These are phyloP conservation scores for Globia sparganii DNA, from an alignment of 2,888 invertebrate species.

Conservation along the genomic window DNA sequence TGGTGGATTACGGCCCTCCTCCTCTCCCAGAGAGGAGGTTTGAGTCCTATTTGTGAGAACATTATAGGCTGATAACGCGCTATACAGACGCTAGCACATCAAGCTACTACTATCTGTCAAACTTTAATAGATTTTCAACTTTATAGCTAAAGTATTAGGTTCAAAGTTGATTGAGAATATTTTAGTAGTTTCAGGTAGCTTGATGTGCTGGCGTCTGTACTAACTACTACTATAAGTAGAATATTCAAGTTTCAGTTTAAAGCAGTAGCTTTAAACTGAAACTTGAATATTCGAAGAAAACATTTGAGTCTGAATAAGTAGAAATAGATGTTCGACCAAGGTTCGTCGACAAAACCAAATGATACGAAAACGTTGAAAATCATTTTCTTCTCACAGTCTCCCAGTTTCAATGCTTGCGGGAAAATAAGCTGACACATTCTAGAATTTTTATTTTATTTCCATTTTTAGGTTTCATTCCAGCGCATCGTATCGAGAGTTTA, in stretches of 20 bases:
- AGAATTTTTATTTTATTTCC: conserved; percentile 48
- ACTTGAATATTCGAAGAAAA: conserved; percentile 14
- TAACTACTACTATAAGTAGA: not conserved
- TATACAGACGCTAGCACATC: not conserved
- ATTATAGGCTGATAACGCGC: too few relatives aligned
- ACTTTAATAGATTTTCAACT: too few relatives aligned
- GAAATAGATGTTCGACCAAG: conserved; percentile 15
- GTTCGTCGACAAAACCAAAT: conserved; percentile 44
- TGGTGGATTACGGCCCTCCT: not conserved
- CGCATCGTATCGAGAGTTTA: conserved; percentile 21
- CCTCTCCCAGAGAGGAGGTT: not conserved
- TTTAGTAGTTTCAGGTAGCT: too few relatives aligned
- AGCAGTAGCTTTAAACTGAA: not conserved
- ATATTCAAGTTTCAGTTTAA: too few relatives aligned
- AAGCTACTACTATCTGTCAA: too few relatives aligned
- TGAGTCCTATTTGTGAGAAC: too few relatives aligned
- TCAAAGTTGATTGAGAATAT: too few relatives aligned
- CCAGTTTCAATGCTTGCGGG: conserved; percentile 34
- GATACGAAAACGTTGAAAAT: conserved; percentile 43
- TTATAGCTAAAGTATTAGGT: too few relatives aligned
- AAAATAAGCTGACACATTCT: conserved; percentile 53
- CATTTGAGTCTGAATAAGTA: conserved; percentile 3
- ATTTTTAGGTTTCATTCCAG: conserved; percentile 36
- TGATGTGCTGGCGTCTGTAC: too few relatives aligned
- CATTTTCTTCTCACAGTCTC: conserved; percentile 38